Percentiles rank a stretch among this genome's conserved stretches.
Evolutionary conservation across 2,113 vertebrate genomes (phyloP).

Genomic region (Uria lomvia): DNA sequence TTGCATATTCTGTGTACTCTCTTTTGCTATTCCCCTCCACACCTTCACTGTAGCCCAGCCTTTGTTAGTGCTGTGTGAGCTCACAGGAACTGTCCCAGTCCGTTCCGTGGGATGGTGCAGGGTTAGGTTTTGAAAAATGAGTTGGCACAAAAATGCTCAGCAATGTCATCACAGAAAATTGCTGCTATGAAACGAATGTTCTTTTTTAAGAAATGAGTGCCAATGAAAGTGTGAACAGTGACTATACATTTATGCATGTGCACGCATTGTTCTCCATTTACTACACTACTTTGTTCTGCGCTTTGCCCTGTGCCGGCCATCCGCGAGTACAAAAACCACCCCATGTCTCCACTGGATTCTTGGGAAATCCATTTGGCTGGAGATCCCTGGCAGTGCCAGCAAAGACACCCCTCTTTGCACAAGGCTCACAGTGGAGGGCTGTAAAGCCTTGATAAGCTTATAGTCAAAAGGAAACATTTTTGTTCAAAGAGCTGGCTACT

Average conservation of each 20-base stretch:
- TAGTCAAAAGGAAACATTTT: background rate
- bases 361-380: fast-evolving
- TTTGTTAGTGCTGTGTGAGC: background rate
- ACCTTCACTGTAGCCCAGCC: background rate
- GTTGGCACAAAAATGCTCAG: background rate
- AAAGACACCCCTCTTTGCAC: background rate
- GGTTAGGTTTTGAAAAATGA: background rate
- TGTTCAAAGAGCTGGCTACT: slow-evolving; percentile 6
- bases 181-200: background rate
- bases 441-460: background rate
- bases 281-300: fast-evolving
- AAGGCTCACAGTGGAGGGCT: background rate
- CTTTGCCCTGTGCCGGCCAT: fast-evolving
- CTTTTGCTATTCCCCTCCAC: background rate
- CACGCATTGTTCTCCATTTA: background rate
- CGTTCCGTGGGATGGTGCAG: fast-evolving
- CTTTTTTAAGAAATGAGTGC: background rate
- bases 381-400: background rate
- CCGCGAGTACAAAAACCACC: background rate
- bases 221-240: background rate
- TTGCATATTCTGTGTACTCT: background rate
- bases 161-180: background rate
- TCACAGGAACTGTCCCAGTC: background rate
- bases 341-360: background rate
- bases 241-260: background rate